phyloP scores from a whole-genome alignment of 2,888 invertebrate species.

The Erebia ligea region DNA sequence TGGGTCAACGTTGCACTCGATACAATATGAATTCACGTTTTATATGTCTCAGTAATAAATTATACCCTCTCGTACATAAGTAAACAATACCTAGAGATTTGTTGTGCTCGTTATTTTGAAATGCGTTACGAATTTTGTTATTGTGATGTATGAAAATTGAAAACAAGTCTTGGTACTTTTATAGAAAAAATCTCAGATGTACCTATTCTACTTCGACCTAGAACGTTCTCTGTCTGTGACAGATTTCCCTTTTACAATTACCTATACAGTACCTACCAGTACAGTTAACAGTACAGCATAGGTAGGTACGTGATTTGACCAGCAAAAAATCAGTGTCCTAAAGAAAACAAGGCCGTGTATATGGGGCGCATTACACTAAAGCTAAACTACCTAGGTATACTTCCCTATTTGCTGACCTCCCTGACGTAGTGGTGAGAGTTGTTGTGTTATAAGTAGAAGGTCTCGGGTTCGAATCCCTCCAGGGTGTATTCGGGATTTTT shows the following conservation, averaged over 20 bases:
- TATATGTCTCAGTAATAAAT: neutral
- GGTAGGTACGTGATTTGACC: neutral
- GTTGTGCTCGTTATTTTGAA: slow-evolving; percentile 2
- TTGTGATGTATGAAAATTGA: slow-evolving; percentile 10
- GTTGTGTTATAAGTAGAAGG: no score
- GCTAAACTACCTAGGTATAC: no score
- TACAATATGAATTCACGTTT: no score
- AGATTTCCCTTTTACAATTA: neutral
- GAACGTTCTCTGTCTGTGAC: slow-evolving; percentile 2
- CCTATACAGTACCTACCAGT: neutral
- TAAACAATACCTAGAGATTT: slow-evolving; percentile 12
- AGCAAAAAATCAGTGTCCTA: no score
- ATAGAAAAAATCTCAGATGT: neutral
- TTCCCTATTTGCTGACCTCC: no score
- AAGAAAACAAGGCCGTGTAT: neutral
- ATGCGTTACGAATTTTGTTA: slow-evolving; percentile 5
- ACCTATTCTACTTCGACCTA: neutral
- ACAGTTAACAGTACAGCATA: no score
- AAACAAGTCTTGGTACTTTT: neutral
- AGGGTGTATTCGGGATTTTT: no score
- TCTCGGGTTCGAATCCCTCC: no score
- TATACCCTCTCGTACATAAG: neutral
- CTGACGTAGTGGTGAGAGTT: no score
- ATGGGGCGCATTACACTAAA: neutral
- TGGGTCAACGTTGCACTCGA: no score